Evolutionary conservation across 2,888 invertebrate species (phyloP), one percentile per base, ranked within the genome.

Genomic region (Lasioglossum zephyrum): DNA sequence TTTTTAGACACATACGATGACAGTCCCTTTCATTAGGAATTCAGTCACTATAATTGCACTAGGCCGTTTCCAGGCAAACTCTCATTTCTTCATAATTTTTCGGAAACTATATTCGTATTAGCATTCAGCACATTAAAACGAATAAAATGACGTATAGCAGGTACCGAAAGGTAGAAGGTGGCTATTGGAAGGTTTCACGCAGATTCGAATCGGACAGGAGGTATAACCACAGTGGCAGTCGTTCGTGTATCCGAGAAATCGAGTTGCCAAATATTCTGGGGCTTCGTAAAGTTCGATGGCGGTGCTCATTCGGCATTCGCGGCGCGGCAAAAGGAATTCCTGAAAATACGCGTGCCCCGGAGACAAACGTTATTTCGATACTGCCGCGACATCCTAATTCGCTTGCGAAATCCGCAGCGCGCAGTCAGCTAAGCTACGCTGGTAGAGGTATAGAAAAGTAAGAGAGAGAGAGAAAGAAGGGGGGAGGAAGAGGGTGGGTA

Each of bases 291-390:
- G 41, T 85, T 80, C 72, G 66, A 66, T 44, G 84, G 44, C 70
- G 16, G 39, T 8, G 36, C 77, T 77, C 69, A 86, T 90, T 83
- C 78, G 69, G 82, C 83, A 90, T 90, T 87, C 87, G 82, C 80
- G 74, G 31, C n/a, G 77, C 79, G 66, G 66, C 70, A 66, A 60
- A 57, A 63, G 77, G 73, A 85, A 84, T 83, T 83, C 75, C 63
- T 44, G 83, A 84, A 86, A 90, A 87, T 85, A 86, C 83, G 57
- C 75, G 77, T 39, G 82, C 53, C 36, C 26, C 77, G 74, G 73
- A 86, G 86, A 85, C 89, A 90, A 90, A 90, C 89, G 90, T 87
- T 87, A 88, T 86, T 87, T 88, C 90, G 87, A 90, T 90, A 82
- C 87, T 13, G 73, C 69, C 84, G 77, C 91, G 87, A 89, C 91